phyloP scores from a whole-genome alignment of 2,888 invertebrate genomes.

The Pammene aurita region DNA sequence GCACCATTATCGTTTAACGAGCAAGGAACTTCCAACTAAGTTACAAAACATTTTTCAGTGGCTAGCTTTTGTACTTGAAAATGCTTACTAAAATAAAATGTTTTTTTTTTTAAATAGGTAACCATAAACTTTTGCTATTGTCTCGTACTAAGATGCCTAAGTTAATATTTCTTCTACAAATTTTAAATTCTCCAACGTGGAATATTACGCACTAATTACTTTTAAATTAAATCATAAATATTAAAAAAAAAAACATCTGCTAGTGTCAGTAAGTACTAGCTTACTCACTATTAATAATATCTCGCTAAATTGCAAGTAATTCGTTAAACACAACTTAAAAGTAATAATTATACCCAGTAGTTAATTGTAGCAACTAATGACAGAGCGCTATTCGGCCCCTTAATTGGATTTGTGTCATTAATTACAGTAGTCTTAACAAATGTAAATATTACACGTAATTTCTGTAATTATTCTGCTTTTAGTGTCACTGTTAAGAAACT shows the following conservation, averaged over 20 bases:
- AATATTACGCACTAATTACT: too few relatives aligned
- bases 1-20: background rate
- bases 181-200: too few relatives aligned
- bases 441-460: slow-evolving; percentile 38
- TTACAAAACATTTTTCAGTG: background rate
- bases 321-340: slow-evolving; percentile 48
- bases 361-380: slow-evolving; percentile 56
- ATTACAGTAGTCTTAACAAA: slow-evolving; percentile 45
- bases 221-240: too few relatives aligned
- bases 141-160: too few relatives aligned
- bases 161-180: too few relatives aligned
- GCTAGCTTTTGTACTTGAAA: background rate
- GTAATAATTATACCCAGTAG: slow-evolving; percentile 55
- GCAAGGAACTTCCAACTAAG: background rate
- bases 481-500: slow-evolving; percentile 16
- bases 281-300: slow-evolving; percentile 1
- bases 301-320: slow-evolving; percentile 14
- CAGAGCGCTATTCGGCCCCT: slow-evolving; percentile 48
- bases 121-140: too few relatives aligned
- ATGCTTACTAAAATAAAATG: background rate
- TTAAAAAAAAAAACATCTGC: too few relatives aligned
- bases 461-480: slow-evolving; percentile 28
- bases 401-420: slow-evolving; percentile 53
- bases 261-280: too few relatives aligned
- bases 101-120: too few relatives aligned